Evolutionary conservation across 1,140 invertebrate genomes (phyloP), one percentile per base, ranked within the genome.

Genomic region (Galleria mellonella): DNA sequence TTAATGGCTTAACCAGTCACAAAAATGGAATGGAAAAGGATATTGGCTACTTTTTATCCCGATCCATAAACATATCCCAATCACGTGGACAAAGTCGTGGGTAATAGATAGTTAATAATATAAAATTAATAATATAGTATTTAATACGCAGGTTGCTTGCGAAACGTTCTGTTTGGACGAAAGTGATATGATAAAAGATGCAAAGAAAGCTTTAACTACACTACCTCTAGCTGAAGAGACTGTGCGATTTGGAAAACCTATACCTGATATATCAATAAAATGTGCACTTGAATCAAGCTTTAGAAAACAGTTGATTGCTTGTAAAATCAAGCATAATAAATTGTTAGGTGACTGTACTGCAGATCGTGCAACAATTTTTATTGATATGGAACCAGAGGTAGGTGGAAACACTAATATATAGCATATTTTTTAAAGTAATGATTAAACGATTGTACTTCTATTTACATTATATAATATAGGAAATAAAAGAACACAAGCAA

Each of bases 161-260:
- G 96, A 98, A 68, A 95, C 95, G 1, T 98, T 98, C 76, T 98
- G 97, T 69, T 85, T 98, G 49, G 96, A 97, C 62, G 95, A 97
- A 52, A 94, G 96, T 46, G 94, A 96, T 43, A 94, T 93, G 47
- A 89, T 97, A 14, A 88, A 91, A 17, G 94, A 96, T 70, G 94
- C 94, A 0, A 93, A 93, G 9, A 89, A 93, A 41, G 91, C 93
- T 0, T 84, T 98, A 32, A 91, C 92, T 35, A 91, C 90, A n/a
- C 93, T 96, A 58, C 91, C 89, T 35, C 74, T 92, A 36, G 93
- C 94, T 6, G 90, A 92, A 35, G 90, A 94, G 40, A 95, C 92
- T 28, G 93, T 96, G 5, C 88, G 94, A 62, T 92, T 91, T 62
- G 77, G 83, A 12, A 83, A 61, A 51, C 52, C 65, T 2, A 56